These are phyloP conservation scores for Orbicella faveolata DNA, from an alignment of 64 coral and sea anemone species.

Conservation along the genomic window DNA sequence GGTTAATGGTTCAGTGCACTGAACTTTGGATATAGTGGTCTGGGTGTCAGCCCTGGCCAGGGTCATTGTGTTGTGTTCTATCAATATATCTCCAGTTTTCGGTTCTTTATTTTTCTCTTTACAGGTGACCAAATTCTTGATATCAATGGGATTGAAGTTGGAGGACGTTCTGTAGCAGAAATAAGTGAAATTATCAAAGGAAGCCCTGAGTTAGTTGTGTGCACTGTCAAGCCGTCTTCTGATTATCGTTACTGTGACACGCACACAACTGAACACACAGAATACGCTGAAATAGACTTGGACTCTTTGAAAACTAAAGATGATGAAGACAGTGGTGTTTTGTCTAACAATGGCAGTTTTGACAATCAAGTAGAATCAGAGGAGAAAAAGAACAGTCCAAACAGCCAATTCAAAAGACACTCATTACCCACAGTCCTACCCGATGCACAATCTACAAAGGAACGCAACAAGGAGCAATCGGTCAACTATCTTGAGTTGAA, in stretches of 20 bases:
- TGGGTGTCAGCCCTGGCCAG: too few species aligned
- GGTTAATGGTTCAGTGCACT: too few species aligned
- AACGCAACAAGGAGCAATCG: background rate
- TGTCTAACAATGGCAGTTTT: background rate
- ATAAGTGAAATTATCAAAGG: slow-evolving; percentile 81
- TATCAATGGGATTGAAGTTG: slow-evolving; percentile 78
- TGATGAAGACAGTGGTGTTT: slow-evolving; percentile 1
- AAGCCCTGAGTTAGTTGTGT: slow-evolving; percentile 69
- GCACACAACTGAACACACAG: slow-evolving; percentile 23
- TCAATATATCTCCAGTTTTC: background rate
- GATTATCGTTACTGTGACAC: slow-evolving; percentile 62
- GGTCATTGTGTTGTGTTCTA: too few species aligned
- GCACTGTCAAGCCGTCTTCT: slow-evolving; percentile 64
- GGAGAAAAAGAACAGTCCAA: background rate
- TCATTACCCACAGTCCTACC: slow-evolving; percentile 11
- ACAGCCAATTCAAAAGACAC: slow-evolving; percentile 14
- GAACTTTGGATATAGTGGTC: too few species aligned
- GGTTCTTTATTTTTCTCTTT: background rate
- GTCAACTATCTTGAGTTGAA: slow-evolving; percentile 42
- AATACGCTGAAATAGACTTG: slow-evolving; percentile 65
- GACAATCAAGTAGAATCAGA: background rate
- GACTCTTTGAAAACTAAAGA: slow-evolving; percentile 41
- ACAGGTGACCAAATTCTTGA: slow-evolving; percentile 80
- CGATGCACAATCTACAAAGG: background rate
- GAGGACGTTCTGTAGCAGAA: slow-evolving; percentile 50